Conservation (phyloP, 92 coral and sea anemone species). For the Siderastrea siderea region DNA sequence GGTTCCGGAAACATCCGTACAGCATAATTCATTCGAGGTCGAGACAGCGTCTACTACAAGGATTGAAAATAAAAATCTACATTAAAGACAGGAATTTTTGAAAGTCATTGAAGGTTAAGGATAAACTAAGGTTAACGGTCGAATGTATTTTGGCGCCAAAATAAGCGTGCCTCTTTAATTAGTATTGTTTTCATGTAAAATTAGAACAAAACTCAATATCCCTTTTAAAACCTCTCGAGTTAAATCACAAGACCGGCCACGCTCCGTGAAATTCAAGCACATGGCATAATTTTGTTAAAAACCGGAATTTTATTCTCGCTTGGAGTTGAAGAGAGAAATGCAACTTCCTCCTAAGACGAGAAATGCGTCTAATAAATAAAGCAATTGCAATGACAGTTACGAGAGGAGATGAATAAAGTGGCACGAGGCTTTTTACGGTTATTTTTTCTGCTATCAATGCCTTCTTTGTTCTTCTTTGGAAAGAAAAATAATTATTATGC, state of each 20-base stretch:
- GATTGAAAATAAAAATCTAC: too few species aligned
- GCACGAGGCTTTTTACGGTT: not conserved
- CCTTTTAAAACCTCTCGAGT: not conserved
- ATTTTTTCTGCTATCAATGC: not conserved
- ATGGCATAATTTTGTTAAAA: slow-evolving; percentile 2
- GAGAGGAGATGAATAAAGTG: not conserved
- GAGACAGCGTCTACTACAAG: too few species aligned
- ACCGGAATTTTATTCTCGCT: not conserved
- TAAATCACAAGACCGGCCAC: slow-evolving; percentile 6
- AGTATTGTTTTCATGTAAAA: slow-evolving; percentile 15
- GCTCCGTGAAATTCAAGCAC: slow-evolving; percentile 22
- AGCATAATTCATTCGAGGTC: too few species aligned
- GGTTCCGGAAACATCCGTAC: too few species aligned
- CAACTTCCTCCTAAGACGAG: not conserved
- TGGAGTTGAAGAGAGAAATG: not conserved
- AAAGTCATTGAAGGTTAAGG: not conserved
- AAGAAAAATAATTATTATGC: slow-evolving; percentile 24
- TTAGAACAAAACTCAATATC: not conserved
- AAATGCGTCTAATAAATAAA: not conserved
- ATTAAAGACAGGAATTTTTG: too few species aligned
- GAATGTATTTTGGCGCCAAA: slow-evolving; percentile 29
- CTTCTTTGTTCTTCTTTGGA: not conserved
- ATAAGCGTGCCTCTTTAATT: not conserved
- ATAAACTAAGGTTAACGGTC: not conserved
- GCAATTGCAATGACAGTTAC: not conserved